Percentiles rank a stretch among this genome's conserved stretches.
phyloP scores from a whole-genome alignment of 2,797 vertebrate genomes.

The Strix occidentalis region DNA sequence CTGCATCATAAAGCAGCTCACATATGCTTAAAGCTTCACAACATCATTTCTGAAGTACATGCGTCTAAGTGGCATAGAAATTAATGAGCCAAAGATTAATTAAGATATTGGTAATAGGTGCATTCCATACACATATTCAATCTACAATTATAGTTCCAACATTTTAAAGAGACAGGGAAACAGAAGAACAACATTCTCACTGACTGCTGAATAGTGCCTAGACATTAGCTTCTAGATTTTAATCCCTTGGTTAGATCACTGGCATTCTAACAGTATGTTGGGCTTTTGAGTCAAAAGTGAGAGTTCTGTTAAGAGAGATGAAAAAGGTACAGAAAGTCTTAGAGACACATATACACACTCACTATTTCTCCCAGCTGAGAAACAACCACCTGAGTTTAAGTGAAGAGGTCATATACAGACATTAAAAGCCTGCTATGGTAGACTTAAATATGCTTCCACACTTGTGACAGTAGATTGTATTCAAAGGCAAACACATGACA shows the following conservation, averaged over 20 bases:
- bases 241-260: not conserved
- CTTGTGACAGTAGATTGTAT: not conserved
- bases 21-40: not conserved
- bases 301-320: not conserved
- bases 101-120: not conserved
- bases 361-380: not conserved
- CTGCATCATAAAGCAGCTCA: not conserved
- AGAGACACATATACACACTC: not conserved
- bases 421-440: not conserved
- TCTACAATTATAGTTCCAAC: not conserved
- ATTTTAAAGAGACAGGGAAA: not conserved
- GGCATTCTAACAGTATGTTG: not conserved
- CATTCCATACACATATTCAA: not conserved
- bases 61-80: not conserved
- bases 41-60: not conserved
- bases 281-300: not conserved
- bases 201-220: not conserved
- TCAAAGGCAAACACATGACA: too few relatives aligned
- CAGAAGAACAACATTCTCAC: not conserved
- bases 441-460: not conserved
- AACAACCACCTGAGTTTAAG: not conserved
- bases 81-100: not conserved
- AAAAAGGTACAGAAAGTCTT: not conserved
- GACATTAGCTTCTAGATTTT: not conserved
- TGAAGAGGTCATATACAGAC: not conserved